Percentiles rank a stretch among this genome's conserved stretches.
Conservation (phyloP, 2,797 vertebrate genomes). For the Pachyuromys duprasi region DNA sequence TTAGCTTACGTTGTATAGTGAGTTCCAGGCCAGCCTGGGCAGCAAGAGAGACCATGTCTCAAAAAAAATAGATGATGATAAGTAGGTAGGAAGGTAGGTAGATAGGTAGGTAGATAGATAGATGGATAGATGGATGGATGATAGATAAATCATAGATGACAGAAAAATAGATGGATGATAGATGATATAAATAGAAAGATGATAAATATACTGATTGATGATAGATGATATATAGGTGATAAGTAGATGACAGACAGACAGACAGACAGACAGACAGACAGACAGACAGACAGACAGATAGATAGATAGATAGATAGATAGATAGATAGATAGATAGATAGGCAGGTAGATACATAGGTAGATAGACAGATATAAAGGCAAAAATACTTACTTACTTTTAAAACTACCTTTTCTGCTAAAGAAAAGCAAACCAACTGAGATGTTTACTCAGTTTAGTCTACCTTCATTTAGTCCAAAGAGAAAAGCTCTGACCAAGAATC, state of each 20-base stretch:
- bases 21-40: not conserved
- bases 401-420: constrained; percentile 30
- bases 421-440: not conserved
- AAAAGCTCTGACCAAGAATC: not conserved
- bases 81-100: too few relatives aligned
- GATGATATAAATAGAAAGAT: too few relatives aligned
- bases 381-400: constrained; percentile 43
- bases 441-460: constrained; percentile 4
- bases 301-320: not conserved
- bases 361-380: not conserved
- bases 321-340: not conserved
- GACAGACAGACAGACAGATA: not conserved
- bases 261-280: not conserved
- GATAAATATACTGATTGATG: not conserved
- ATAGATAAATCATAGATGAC: too few relatives aligned
- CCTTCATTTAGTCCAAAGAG: constrained; percentile 8
- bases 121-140: too few relatives aligned
- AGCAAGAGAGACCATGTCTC: not conserved
- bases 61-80: not conserved
- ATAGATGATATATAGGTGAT: not conserved
- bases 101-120: too few relatives aligned
- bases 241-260: not conserved
- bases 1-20: not conserved
- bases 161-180: too few relatives aligned
- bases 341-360: not conserved